Evolutionary conservation across 2,797 vertebrate species (phyloP), one percentile per base, ranked within the genome.

Genomic region (Sebastes taczanowskii): DNA sequence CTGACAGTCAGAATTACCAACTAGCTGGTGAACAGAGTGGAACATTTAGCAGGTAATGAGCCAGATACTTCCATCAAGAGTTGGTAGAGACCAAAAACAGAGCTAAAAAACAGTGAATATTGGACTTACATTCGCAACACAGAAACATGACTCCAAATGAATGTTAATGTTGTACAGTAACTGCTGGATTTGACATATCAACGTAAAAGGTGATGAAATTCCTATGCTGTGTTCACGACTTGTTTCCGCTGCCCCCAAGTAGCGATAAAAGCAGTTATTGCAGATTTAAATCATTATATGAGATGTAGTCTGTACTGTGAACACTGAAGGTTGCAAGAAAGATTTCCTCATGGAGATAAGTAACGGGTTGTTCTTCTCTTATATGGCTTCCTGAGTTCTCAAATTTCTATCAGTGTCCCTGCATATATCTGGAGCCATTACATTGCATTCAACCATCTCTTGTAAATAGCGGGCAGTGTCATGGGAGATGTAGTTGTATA

Each of bases 401-500:
- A 27, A 1, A 53, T 71, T 27, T 29, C 66, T n/a, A 22, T 10
- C 7, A 27, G 9, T 22, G 9, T 64, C 27, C 25, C 52, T 60
- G 23, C 7, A 18, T 16, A 2, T 42, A 61, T 66, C 32, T 42
- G 11, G 2, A 38, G n/a, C 58, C 16, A 9, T 27, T 27, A 18
- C 23, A 64, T 18, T 61, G 38, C 30, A 34, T 83, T 74, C 59
- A 59, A n/a, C 11, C 49, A 60, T 66, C 30, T 70, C 58, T 27
- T 29, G 9, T 30, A 62, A 46, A 32, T 27, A 46, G 46, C 13
- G 18, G 7, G 58, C n/a, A 58, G 16, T 23, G 16, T 25, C 38
- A 9, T 10, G 25, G 23, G 18, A 71, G 63, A 69, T 56, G 66
- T 52, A 64, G 20, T 65, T 81, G 67, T 70, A 52, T 67, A 71